phyloP scores from a whole-genome alignment of 1,140 invertebrate genomes.

The honey bee (Apis mellifera) region Amel_HAv3.1 CM009935.2:1219001-1219500 shows the following conservation, averaged over 20 bases:
- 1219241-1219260: too few species aligned
- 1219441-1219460: neutral
- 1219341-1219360: neutral
- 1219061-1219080: slow-evolving; percentile 42
- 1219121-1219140: neutral
- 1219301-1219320: neutral
- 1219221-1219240: too few species aligned
- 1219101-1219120: neutral
- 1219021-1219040: slow-evolving; percentile 3
- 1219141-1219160: neutral
- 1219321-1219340: neutral
- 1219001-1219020: neutral
- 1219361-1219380: neutral
- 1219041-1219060: slow-evolving; percentile 6
- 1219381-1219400: neutral
- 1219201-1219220: too few species aligned
- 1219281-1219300: neutral
- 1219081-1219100: neutral
- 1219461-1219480: neutral
- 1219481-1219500: too few species aligned
- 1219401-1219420: neutral
- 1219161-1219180: neutral
- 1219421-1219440: neutral
- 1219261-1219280: neutral
- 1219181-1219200: too few species aligned